phyloP scores from a whole-genome alignment of 2,888 invertebrate genomes.

The Nomada ferruginata region DNA sequence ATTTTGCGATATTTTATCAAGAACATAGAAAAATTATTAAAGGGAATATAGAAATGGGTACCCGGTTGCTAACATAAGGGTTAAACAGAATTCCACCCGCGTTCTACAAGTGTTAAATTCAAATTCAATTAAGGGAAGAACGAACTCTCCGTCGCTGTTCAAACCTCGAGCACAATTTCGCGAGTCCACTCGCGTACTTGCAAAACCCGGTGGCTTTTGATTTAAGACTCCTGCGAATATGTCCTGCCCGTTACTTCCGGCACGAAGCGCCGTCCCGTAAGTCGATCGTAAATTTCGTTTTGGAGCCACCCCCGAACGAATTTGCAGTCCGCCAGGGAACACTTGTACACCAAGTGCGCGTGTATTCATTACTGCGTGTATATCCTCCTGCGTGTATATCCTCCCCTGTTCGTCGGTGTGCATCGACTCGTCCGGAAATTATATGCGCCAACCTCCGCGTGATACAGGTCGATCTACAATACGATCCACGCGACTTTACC shows the following conservation, averaged over 20 bases:
- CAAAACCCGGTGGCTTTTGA: slow-evolving; percentile 12
- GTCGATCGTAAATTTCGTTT: slow-evolving; percentile 36
- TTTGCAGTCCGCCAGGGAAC: slow-evolving; percentile 26
- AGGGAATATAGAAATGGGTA: no score
- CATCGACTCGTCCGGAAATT: slow-evolving; percentile 79
- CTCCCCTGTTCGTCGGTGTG: slow-evolving; percentile 74
- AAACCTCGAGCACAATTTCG: not conserved
- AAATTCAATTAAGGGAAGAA: not conserved
- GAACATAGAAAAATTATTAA: no score
- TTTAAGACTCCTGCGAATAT: slow-evolving; percentile 18
- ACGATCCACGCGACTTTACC: not conserved
- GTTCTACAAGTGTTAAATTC: not conserved
- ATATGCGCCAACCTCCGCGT: slow-evolving; percentile 31
- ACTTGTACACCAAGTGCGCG: slow-evolving; percentile 7
- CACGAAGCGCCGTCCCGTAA: slow-evolving; percentile 15
- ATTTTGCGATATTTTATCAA: no score
- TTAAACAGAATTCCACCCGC: not conserved
- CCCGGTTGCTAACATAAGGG: no score
- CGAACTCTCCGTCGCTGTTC: not conserved
- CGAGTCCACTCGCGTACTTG: not conserved
- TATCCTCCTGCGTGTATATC: slow-evolving; percentile 33
- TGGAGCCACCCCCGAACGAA: slow-evolving; percentile 15
- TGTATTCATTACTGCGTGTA: slow-evolving; percentile 41
- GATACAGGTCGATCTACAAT: no score
- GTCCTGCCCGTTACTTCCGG: slow-evolving; percentile 16